Percentiles rank a stretch among this genome's conserved stretches.
These are phyloP conservation scores for Phytoseiulus persimilis DNA, from an alignment of 2,888 invertebrate species.

Conservation along the genomic window DNA sequence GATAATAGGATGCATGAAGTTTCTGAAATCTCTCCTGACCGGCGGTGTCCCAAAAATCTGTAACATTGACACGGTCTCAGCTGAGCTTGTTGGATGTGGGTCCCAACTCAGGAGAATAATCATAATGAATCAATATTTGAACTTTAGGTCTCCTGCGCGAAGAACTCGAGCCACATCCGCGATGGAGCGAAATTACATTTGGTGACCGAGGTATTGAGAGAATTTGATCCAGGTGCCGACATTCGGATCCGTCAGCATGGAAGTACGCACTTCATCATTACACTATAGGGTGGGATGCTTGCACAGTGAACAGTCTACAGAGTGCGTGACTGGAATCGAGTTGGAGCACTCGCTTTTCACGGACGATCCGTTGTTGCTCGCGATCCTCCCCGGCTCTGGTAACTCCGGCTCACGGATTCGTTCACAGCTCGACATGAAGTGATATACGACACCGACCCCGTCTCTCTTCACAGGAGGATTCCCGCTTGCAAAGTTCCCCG, in stretches of 20 bases:
- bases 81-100: no score
- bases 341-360: not conserved
- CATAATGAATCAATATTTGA: constrained; percentile 25
- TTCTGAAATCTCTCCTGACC: constrained; percentile 56
- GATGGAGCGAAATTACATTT: no score
- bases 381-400: not conserved
- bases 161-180: no score
- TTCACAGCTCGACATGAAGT: not conserved
- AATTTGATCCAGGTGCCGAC: not conserved
- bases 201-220: not conserved
- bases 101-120: no score
- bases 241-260: no score
- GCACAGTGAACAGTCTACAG: not conserved
- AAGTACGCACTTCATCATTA: not conserved
- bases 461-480: no score
- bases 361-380: not conserved
- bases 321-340: not conserved
- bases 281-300: not conserved
- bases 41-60: constrained; percentile 58
- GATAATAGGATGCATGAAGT: constrained; percentile 57
- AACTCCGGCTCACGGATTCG: not conserved
- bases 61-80: constrained; percentile 40
- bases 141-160: not conserved
- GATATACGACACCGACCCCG: no score
- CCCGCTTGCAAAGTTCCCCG: no score